Evolutionary conservation across 1,140 invertebrate species (phyloP).

Genomic region (Dendroctonus ponderosae): DNA sequence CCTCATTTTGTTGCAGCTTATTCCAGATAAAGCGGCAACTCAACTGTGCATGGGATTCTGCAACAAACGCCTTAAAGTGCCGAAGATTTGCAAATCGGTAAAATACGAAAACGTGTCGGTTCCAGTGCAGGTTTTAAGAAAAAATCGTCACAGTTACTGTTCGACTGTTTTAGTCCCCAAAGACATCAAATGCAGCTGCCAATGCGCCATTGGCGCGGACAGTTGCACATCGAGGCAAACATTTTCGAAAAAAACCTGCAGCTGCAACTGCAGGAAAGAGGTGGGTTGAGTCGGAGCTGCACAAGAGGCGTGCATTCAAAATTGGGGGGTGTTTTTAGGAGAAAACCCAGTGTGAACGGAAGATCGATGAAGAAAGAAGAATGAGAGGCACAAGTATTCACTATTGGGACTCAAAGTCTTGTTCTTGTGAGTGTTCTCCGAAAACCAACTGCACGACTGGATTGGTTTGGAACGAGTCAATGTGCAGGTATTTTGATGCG

Average conservation of each 20-base stretch:
- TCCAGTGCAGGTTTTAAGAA: no score
- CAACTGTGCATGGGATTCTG: constrained; percentile 55
- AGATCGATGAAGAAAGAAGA: no score
- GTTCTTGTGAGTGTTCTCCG: constrained; percentile 40
- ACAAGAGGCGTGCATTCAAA: no score
- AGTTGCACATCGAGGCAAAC: constrained; percentile 37
- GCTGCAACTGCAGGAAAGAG: constrained; percentile 38
- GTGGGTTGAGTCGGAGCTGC: constrained; percentile 8
- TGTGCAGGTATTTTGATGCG: constrained; percentile 36
- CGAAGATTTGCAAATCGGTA: no score
- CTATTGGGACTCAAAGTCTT: constrained; percentile 38
- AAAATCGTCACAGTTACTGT: constrained; percentile 13
- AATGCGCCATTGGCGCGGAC: constrained; percentile 28
- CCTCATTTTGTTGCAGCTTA: constrained; percentile 44
- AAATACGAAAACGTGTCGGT: no score
- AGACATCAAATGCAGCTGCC: constrained; percentile 40
- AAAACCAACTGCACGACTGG: constrained; percentile 37
- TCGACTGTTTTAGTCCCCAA: constrained; percentile 33
- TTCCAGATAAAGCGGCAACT: constrained; percentile 53
- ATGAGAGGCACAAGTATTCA: background rate
- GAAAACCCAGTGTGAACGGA: no score
- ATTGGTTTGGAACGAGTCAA: constrained; percentile 32
- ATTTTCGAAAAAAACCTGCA: constrained; percentile 37
- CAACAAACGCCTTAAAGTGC: constrained; percentile 23
- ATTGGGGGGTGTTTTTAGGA: no score